A percentile compares a stretch with the other conserved stretches of the same genome.
These are phyloP conservation scores for Drosophila seguyi DNA, from an alignment of 1,140 invertebrate species.

Conservation along the genomic window DNA sequence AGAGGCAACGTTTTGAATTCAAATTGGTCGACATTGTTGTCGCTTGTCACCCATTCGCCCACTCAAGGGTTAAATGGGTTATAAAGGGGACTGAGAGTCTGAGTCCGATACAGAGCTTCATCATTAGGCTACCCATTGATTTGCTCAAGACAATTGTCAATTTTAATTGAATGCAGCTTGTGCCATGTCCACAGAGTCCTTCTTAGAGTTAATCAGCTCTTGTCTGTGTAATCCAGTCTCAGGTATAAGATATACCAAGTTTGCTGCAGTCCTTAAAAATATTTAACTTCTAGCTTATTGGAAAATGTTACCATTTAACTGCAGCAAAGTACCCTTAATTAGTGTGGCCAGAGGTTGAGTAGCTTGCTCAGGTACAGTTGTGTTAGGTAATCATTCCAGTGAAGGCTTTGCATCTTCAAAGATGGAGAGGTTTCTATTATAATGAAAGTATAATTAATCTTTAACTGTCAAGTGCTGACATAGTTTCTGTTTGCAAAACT, in stretches of 20 bases:
- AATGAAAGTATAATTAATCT: too few relatives aligned
- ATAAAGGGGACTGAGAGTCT: neutral
- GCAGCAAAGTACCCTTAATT: too few relatives aligned
- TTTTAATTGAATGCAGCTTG: constrained; percentile 77
- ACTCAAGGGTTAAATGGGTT: constrained; percentile 45
- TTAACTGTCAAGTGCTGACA: too few relatives aligned
- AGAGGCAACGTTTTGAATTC: constrained; percentile 52
- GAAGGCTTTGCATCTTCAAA: too few relatives aligned
- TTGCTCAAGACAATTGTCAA: constrained; percentile 52
- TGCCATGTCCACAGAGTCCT: constrained; percentile 7
- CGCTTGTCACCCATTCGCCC: constrained; percentile 41
- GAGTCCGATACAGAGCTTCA: constrained; percentile 13
- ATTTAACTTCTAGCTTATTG: constrained; percentile 19
- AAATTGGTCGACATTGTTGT: constrained; percentile 58
- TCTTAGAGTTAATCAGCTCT: constrained; percentile 65
- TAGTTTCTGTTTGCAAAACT: too few relatives aligned
- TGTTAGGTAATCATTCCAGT: too few relatives aligned
- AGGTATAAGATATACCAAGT: constrained; percentile 57
- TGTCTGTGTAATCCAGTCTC: constrained; percentile 26
- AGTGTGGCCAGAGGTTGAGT: too few relatives aligned
- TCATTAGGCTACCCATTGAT: constrained; percentile 44
- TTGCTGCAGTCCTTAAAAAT: neutral
- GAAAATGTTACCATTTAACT: too few relatives aligned
- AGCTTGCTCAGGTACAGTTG: too few relatives aligned
- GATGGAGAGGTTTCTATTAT: too few relatives aligned